Base-by-base conservation (phyloP, 2,113 vertebrate genomes). In the Chinchilla lanigera region DNA sequence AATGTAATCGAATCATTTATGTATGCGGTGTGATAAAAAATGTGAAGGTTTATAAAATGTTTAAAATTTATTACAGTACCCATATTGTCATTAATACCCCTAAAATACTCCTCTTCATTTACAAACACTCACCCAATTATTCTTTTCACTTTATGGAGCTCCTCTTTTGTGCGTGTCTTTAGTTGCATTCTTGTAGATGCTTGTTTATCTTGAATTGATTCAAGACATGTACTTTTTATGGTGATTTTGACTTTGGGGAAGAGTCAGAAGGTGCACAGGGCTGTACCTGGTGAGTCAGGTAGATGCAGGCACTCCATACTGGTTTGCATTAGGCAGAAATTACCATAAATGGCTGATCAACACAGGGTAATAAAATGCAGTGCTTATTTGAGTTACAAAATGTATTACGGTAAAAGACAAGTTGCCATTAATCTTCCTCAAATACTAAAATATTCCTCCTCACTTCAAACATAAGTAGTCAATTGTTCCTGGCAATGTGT, bases 1-100 rank as follows among this genome's bases (percentile, higher is more conserved):
- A 93, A 90, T 95, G 65, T 63, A 75, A 93, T 83, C 65, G 67
- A 73, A 77, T 38, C 22, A 77, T 20, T 52, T 52, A 80, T 20
- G 47, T 20, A 47, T 14, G 12, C 47, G 41, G 5, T 26, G 47
- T 77, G 44, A 30, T 47, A 28, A 77, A 63, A 77, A 28, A 41
- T n/a, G 35, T 44, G 71, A 75, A 69, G 38, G 41, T 77, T 47
- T 47, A 44, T 47, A 47, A 17, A 4, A 4, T 73, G 24, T 73
- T 44, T 24, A 41, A 12, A 73, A 44, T 13, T 44, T 44, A 28
- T 28, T 47, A 75, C 24, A 75, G 44, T 44, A 44, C 5, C 26
- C 41, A 75, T 12, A 77, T 47, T 77, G 13, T 47, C 24, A 30
- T 47, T 44, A 28, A 47, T 30, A 26, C 26, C 24, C 41, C 11